Evolutionary conservation across 92 coral and sea anemone species (phyloP), one percentile per base, ranked within the genome.

Genomic region (Palythoa grandiflora): DNA sequence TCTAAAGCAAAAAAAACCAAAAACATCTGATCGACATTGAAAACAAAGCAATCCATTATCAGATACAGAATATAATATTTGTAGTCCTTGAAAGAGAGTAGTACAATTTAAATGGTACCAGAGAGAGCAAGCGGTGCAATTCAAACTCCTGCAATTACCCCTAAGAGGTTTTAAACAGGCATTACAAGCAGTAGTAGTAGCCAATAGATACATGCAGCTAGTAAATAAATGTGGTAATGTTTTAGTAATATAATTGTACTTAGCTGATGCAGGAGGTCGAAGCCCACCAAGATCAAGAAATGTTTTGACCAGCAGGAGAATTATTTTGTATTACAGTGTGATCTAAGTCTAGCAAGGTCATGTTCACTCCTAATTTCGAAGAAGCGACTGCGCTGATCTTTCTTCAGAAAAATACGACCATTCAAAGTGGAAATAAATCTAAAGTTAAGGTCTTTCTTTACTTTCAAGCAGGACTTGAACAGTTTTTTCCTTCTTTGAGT

Each of bases 11-110:
- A 74, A 74, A 74, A 74, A 74, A 38, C 59, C n/a, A 74, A 74
- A 48, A 74, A 10, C 80, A 51, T 51, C 2, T 75, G 80, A 51
- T 75, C 16, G 80, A 77, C 80, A 77, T 28, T 77, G 80, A 17
- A 52, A 77, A 52, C 80, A 77, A 77, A 77, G 44, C 80, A 65
- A 77, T n/a, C 66, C 80, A 52, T 10, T 77, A 77, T 77, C 80
- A 77, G 80, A 51, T 8, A 52, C 80, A 10, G 66, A 77, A 77
- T 53, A 77, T n/a, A n/a, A 1, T 1, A 77, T 52, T 52, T 77
- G 66, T 77, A 77, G 80, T 77, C 80, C 66, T 52, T 77, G 66
- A 53, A 19, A 75, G 80, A 76, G 80, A 8, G 80, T 20, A 76
- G 47, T 76, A 76, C 37, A 44, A 47, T 73, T 73, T 73, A 73